Base-by-base conservation (phyloP, 2,888 invertebrate species). In the Patella depressa region DNA sequence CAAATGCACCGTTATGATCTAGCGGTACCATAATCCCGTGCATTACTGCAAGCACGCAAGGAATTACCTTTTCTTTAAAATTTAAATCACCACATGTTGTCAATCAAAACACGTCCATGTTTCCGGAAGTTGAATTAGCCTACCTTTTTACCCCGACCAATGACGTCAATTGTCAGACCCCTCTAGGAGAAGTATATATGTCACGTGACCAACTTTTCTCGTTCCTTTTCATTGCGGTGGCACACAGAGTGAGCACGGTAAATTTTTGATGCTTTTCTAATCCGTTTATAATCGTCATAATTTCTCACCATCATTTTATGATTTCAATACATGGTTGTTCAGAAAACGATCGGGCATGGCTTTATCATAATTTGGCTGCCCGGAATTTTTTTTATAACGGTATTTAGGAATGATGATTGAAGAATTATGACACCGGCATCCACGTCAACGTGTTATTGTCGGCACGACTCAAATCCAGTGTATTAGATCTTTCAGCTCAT, bases 151-250 rank as follows among this genome's bases (percentile, higher is more conserved):
- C 65, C 65, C 14, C 24, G 19, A 12, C 24, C 2, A n/a, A 77
- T 87, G 86, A 86, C 85, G 85, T 85, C 84, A 86, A 82, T 86
- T 77, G n/a, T 53, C 11, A 12, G 71, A 84, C 80, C 88, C 87
- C 85, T 86, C 87, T 85, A 75, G 77, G 55, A 34, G 14, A 54
- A 54, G 78, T 84, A 85, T 86, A 86, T 84, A 86, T 84, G 82
- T 83, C 86, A 85, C 86, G 85, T 87, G 87, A 87, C 83, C 75
- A 53, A 53, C 77, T 72, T 53, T 53, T 53, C 59, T 82, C 85
- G 73, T 78, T 86, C 87, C 85, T 86, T 88, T 86, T 83, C 72
- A 71, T 73, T 82, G 84, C 81, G 80, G 81, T 82, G 83, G 83
- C 82, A 80, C 79, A 81, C 80, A 73, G 78, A 71, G 73, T 55